Evolutionary conservation across 2,888 invertebrate genomes (phyloP).

Genomic region (Philonicus albiceps): DNA sequence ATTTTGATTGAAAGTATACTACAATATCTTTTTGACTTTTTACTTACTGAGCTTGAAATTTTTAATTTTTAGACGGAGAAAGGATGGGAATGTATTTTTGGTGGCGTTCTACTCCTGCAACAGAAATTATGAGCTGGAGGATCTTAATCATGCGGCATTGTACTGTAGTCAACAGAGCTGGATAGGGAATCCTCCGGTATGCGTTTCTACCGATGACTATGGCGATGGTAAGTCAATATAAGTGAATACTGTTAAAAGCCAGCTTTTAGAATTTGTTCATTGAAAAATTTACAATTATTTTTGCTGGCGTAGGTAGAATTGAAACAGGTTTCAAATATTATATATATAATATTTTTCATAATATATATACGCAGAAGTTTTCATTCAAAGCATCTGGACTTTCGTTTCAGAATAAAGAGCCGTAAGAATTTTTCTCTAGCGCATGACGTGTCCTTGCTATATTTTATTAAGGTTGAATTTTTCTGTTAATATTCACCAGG

Average conservation of each 20-base stretch:
- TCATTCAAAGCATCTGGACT: neutral
- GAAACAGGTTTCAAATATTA: neutral
- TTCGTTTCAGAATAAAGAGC: neutral
- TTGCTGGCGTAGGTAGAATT: neutral
- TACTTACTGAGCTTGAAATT: neutral
- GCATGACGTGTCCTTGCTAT: neutral
- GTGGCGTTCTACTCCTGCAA: conserved; percentile 68
- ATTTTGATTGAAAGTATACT: neutral
- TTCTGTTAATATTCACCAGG: conserved; percentile 9
- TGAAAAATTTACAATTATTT: neutral
- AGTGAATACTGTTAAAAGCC: neutral
- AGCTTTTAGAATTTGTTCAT: neutral
- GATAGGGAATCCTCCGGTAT: conserved; percentile 69
- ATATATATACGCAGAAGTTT: neutral
- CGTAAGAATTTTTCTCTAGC: neutral
- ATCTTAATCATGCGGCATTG: conserved; percentile 63
- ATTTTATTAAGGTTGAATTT: neutral
- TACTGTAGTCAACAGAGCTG: conserved; percentile 68
- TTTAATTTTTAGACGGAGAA: conserved; percentile 53
- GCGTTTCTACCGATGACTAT: conserved; percentile 53
- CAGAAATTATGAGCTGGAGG: conserved; percentile 65
- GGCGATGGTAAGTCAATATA: conserved; percentile 2
- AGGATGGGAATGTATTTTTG: conserved; percentile 65
- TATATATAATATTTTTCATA: neutral
- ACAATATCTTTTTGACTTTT: neutral